Conservation (phyloP, 2,113 vertebrate species). For the Camelus dromedarius region DNA sequence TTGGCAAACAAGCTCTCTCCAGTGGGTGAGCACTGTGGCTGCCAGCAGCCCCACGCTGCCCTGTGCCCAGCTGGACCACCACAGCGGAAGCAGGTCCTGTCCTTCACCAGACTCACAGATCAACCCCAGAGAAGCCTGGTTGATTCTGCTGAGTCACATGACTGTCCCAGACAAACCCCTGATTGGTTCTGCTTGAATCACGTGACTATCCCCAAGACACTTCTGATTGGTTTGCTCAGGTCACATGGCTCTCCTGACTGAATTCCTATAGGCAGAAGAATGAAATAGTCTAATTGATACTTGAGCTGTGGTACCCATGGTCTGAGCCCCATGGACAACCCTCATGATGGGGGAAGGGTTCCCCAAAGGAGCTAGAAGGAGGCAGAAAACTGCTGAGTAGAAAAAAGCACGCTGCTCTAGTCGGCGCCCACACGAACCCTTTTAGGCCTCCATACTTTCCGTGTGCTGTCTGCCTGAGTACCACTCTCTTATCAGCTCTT, state of each 20-base stretch:
- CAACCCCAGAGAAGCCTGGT: background rate
- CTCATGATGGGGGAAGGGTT: background rate
- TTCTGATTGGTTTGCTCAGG: background rate
- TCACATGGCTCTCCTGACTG: background rate
- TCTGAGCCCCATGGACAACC: background rate
- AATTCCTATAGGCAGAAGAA: background rate
- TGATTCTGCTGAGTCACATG: background rate
- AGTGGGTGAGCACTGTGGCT: background rate
- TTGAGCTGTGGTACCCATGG: background rate
- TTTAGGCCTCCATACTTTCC: background rate
- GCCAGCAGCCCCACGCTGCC: background rate
- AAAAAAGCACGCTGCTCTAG: background rate
- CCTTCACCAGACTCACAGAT: background rate
- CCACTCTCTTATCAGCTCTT: background rate
- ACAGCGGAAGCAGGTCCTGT: background rate
- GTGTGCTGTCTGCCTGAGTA: no score
- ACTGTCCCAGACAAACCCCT: background rate
- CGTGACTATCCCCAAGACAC: background rate
- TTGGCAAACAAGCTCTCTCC: no score
- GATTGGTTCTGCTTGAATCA: background rate
- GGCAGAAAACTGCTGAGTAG: background rate
- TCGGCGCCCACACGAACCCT: rapidly evolving
- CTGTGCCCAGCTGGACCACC: background rate
- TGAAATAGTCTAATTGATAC: background rate
- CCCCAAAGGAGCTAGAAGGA: background rate